These are phyloP conservation scores for Apodemus agrarius DNA, from an alignment of 2,797 vertebrate genomes.

Conservation along the genomic window DNA sequence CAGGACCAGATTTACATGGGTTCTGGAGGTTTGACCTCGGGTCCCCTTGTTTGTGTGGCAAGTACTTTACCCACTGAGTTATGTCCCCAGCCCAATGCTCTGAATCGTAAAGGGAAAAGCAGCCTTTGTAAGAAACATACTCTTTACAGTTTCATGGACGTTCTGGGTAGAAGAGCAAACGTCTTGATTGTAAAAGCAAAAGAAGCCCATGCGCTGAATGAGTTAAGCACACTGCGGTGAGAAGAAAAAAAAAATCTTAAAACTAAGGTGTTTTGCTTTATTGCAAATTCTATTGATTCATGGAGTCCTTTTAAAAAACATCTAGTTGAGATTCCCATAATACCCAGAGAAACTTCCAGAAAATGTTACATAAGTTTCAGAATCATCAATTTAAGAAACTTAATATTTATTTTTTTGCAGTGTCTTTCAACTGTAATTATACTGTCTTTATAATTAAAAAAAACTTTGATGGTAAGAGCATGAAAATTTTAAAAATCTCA, in stretches of 20 bases:
- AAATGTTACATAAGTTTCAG: conserved; percentile 46
- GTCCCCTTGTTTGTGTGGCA: not conserved
- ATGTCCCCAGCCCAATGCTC: not conserved
- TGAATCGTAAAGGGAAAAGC: conserved; percentile 34
- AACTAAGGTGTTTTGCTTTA: conserved; percentile 36
- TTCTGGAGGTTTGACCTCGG: not conserved
- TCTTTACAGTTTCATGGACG: conserved; percentile 54
- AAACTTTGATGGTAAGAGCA: conserved; percentile 18
- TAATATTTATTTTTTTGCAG: conserved; percentile 48
- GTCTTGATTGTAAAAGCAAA: conserved; percentile 63
- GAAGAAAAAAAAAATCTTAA: conserved; percentile 38
- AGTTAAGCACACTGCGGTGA: conserved; percentile 32
- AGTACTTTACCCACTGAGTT: not conserved
- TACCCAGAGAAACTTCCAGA: not conserved
- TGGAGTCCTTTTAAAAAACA: conserved; percentile 38
- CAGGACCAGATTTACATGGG: not conserved
- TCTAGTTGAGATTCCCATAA: conserved; percentile 33
- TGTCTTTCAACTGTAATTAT: conserved; percentile 40
- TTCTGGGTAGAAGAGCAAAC: conserved; percentile 30
- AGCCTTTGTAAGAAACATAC: conserved; percentile 9
- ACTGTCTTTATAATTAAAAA: conserved; percentile 39
- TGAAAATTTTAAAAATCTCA: not conserved
- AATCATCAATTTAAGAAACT: conserved; percentile 42
- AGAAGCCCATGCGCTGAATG: conserved; percentile 22
- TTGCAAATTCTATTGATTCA: not conserved